A percentile compares a stretch with the other conserved stretches of the same genome.
phyloP scores from a whole-genome alignment of 2,888 invertebrate genomes.

The Gastracanthus pulcherrimus region DNA sequence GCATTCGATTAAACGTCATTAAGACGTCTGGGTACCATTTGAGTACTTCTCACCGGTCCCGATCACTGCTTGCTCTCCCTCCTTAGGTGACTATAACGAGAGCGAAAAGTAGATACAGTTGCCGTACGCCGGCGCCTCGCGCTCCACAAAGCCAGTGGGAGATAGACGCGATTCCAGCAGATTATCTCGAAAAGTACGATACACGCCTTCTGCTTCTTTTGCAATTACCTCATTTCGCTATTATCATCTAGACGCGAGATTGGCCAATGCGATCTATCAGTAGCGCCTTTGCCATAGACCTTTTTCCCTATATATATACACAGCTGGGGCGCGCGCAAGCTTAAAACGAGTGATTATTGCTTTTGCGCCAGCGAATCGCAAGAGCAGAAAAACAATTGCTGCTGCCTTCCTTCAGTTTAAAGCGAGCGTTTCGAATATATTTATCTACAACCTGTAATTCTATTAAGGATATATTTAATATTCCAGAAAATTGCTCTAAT shows the following conservation, averaged over 20 bases:
- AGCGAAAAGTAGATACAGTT: background rate
- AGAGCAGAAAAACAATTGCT: no score
- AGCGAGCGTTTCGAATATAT: no score
- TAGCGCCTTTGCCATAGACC: no score
- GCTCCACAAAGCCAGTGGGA: background rate
- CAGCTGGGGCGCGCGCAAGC: no score
- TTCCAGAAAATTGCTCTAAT: no score
- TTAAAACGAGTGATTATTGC: no score
- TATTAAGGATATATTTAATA: no score
- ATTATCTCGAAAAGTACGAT: conserved; percentile 14
- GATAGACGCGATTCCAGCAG: background rate
- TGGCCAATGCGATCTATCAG: conserved; percentile 25
- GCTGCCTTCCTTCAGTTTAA: no score
- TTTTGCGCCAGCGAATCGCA: no score
- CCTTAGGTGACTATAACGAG: background rate
- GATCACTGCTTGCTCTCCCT: background rate
- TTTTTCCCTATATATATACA: no score
- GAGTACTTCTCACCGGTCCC: conserved; percentile 37
- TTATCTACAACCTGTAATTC: no score
- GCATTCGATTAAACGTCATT: background rate
- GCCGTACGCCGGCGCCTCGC: background rate
- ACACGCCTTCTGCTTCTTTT: conserved; percentile 4
- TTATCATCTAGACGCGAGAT: background rate
- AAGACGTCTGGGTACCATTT: conserved; percentile 7
- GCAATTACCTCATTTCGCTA: conserved; percentile 34